These are phyloP conservation scores for Chaetogeoica ovagalla DNA, from an alignment of 2,888 invertebrate species.

Conservation along the genomic window DNA sequence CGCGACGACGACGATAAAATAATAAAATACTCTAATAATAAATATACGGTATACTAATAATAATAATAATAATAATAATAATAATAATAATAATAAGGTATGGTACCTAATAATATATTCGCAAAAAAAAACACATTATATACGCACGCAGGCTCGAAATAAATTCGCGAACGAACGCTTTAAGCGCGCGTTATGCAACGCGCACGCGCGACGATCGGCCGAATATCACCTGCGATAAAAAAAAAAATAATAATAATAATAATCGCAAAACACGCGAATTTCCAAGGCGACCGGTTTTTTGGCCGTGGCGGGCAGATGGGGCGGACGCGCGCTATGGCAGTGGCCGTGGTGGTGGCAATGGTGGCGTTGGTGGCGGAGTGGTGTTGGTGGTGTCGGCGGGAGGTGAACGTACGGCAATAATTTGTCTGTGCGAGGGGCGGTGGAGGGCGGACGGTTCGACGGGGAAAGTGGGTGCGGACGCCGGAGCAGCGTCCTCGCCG, in stretches of 20 bases:
- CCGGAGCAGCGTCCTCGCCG: slow-evolving; percentile 45
- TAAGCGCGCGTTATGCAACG: slow-evolving; percentile 17
- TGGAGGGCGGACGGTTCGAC: not conserved
- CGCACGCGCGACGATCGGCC: slow-evolving; percentile 20
- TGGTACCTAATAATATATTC: too few species aligned
- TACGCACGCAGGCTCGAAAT: too few species aligned
- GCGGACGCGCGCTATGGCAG: not conserved
- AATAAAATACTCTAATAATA: too few species aligned
- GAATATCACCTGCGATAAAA: slow-evolving; percentile 15
- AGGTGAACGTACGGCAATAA: slow-evolving; percentile 33
- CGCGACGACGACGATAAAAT: too few species aligned
- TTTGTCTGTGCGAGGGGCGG: not conserved
- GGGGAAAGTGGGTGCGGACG: slow-evolving; percentile 39
- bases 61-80: too few species aligned
- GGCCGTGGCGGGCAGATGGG: slow-evolving; percentile 17
- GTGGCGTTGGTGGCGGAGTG: too few species aligned
- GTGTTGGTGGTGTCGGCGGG: not conserved
- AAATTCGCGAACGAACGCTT: too few species aligned
- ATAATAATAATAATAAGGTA: too few species aligned
- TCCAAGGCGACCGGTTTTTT: slow-evolving; percentile 49
- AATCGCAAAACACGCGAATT: slow-evolving; percentile 33
- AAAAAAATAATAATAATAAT: too few species aligned
- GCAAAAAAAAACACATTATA: too few species aligned
- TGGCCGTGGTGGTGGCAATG: too few species aligned
- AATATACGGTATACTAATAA: too few species aligned